These are phyloP conservation scores for Oenanthe melanoleuca DNA, from an alignment of 2,113 vertebrate genomes.

Conservation along the genomic window DNA sequence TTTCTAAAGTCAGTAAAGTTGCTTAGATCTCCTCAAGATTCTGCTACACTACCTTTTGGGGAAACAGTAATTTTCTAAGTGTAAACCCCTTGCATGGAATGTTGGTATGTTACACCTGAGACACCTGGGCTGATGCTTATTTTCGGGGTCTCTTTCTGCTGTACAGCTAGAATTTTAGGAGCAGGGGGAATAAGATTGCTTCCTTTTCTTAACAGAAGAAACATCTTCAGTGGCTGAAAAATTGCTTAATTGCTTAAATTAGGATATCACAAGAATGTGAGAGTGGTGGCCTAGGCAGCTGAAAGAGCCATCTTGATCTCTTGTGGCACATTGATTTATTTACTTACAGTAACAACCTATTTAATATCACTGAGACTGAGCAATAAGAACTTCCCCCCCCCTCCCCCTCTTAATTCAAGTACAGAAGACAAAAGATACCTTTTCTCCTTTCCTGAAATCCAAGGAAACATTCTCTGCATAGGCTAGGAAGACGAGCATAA, in stretches of 20 bases:
- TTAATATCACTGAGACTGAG: not conserved
- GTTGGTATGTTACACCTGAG: not conserved
- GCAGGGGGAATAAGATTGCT: not conserved
- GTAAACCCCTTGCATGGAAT: not conserved
- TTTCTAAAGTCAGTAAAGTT: not conserved
- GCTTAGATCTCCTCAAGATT: not conserved
- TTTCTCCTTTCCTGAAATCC: not conserved
- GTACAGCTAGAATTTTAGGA: not conserved
- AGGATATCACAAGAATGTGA: not conserved
- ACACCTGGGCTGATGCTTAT: not conserved
- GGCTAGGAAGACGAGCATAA: accelerated
- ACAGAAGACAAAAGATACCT: not conserved
- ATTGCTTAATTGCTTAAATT: not conserved
- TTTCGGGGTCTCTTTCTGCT: not conserved
- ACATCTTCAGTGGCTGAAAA: not conserved
- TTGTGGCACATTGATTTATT: not conserved
- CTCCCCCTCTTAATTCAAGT: not conserved
- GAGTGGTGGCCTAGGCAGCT: not conserved
- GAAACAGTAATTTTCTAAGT: not conserved
- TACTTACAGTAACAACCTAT: not conserved
- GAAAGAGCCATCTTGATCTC: not conserved
- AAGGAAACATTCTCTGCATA: not conserved
- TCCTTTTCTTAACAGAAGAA: not conserved
- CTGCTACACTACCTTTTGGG: not conserved
- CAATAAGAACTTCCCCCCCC: not conserved